Evolutionary conservation across 1,140 invertebrate genomes (phyloP).

Genomic region (Drosophila pallidifrons): DNA sequence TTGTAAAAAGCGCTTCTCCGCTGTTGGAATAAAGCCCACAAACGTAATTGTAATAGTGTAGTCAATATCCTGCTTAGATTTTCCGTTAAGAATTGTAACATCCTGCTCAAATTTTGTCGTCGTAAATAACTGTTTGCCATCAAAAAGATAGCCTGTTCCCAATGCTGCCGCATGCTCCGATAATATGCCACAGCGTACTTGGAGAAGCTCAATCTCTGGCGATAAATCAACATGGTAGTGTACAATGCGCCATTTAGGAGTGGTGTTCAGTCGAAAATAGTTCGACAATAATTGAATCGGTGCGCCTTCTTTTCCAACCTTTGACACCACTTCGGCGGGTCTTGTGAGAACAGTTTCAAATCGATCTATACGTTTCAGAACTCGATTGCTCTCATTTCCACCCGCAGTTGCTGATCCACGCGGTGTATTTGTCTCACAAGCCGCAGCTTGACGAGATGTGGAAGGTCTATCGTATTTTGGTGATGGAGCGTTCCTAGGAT

Average conservation of each 20-base stretch:
- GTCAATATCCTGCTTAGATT: constrained; percentile 70
- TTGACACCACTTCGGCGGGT: constrained; percentile 47
- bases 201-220: constrained; percentile 86
- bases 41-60: constrained; percentile 84
- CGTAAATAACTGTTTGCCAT: constrained; percentile 85
- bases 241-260: constrained; percentile 90
- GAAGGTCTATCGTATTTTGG: neutral
- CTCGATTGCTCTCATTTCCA: too few relatives aligned
- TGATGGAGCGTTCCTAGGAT: too few relatives aligned
- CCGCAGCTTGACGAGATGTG: neutral
- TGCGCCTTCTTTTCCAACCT: constrained; percentile 86
- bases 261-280: constrained; percentile 90
- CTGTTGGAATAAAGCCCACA: constrained; percentile 81
- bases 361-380: too few relatives aligned
- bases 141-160: constrained; percentile 85
- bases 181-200: constrained; percentile 68
- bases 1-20: constrained; percentile 87
- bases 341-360: too few relatives aligned
- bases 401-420: neutral
- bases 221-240: constrained; percentile 93
- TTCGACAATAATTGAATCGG: constrained; percentile 88
- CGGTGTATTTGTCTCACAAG: neutral
- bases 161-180: constrained; percentile 63
- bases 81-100: constrained; percentile 62
- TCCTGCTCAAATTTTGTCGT: constrained; percentile 75